Evolutionary conservation across 2,113 vertebrate species (phyloP).

Genomic region (Cygnus buccinator): DNA sequence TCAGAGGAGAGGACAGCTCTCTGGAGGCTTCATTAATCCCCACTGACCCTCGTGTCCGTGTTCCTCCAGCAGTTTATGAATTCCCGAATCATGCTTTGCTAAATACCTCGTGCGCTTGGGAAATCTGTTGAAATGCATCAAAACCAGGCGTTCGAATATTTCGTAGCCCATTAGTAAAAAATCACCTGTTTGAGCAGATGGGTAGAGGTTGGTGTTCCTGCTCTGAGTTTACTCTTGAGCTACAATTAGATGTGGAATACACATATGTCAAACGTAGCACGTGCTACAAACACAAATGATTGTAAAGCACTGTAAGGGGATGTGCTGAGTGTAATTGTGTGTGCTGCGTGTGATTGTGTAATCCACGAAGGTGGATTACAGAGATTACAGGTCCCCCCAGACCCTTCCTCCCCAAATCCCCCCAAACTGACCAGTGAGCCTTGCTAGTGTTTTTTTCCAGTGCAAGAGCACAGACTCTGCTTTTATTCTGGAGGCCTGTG

Average conservation of each 20-base stretch:
- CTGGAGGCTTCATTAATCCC: neutral
- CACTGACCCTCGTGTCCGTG: neutral
- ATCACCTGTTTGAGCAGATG: neutral
- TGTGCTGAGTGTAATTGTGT: neutral
- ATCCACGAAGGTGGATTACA: neutral
- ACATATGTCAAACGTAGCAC: fast-evolving
- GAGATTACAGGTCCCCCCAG: neutral
- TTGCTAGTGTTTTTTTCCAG: neutral
- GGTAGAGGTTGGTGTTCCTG: neutral
- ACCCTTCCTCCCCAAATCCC: neutral
- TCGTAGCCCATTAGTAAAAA: neutral
- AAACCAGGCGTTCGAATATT: neutral
- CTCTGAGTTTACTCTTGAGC: neutral
- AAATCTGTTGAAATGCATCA: neutral
- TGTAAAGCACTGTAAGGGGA: neutral
- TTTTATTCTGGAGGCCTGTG: neutral
- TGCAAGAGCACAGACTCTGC: too few species aligned
- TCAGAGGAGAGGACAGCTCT: neutral
- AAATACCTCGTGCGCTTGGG: neutral
- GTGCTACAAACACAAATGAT: neutral
- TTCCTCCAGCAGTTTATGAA: neutral
- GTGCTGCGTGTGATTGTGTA: too few species aligned
- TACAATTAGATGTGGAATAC: neutral
- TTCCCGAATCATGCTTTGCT: neutral
- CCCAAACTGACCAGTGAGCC: neutral